phyloP scores from a whole-genome alignment of 2,113 vertebrate species.

The Nothobranchius furzeri region DNA sequence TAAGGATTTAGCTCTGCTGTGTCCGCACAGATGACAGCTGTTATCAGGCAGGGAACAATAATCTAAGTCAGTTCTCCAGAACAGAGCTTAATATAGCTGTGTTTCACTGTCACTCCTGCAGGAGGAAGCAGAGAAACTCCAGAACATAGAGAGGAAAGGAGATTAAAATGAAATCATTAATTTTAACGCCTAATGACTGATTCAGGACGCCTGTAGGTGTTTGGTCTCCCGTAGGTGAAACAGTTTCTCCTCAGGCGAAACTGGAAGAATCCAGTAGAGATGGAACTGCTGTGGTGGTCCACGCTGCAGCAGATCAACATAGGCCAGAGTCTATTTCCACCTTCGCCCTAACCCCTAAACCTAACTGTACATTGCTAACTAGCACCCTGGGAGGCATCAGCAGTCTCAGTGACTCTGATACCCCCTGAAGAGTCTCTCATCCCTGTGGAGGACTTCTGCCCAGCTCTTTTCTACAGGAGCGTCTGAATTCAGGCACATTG shows the following conservation, averaged over 20 bases:
- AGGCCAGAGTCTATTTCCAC: too few relatives aligned
- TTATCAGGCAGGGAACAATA: constrained; percentile 51
- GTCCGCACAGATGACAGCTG: constrained; percentile 56
- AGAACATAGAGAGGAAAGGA: neutral
- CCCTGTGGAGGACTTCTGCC: too few relatives aligned
- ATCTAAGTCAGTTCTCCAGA: constrained; percentile 53
- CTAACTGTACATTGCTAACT: too few relatives aligned
- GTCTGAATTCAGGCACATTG: too few relatives aligned
- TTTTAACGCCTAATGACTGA: neutral
- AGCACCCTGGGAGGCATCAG: too few relatives aligned
- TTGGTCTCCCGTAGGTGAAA: neutral
- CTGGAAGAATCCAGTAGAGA: neutral
- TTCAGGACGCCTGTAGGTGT: neutral
- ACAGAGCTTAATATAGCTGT: constrained; percentile 52
- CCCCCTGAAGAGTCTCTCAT: too few relatives aligned
- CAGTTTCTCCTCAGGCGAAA: neutral
- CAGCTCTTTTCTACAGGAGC: too few relatives aligned
- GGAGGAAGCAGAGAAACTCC: neutral
- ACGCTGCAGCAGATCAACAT: too few relatives aligned
- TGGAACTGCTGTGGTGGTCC: too few relatives aligned
- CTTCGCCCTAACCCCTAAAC: too few relatives aligned
- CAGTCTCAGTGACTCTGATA: too few relatives aligned
- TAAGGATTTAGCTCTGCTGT: constrained; percentile 9
- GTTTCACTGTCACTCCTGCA: constrained; percentile 18
- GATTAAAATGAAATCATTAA: neutral